Evolutionary conservation across 2,888 invertebrate species (phyloP).

Genomic region (Temnothorax rugatulus): DNA sequence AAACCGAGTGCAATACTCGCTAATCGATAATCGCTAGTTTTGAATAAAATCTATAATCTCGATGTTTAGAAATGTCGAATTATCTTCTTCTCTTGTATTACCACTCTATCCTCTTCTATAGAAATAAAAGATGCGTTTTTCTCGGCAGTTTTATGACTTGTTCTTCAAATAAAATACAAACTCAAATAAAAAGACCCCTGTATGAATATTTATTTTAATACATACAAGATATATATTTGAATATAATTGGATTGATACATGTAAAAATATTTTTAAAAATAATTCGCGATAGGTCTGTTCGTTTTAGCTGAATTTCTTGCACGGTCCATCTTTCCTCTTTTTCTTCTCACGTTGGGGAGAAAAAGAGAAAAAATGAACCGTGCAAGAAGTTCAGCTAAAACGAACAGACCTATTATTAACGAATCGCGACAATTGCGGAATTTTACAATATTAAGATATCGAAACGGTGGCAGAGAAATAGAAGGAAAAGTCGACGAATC

Average conservation of each 20-base stretch:
- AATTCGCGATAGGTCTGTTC: background rate
- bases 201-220: background rate
- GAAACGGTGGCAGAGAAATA: background rate
- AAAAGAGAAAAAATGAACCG: too few species aligned
- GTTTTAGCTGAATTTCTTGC: too few species aligned
- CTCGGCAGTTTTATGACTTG: background rate
- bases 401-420: background rate
- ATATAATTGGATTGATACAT: background rate
- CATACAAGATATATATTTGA: too few species aligned
- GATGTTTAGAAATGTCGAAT: conserved; percentile 35
- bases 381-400: too few species aligned
- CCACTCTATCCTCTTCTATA: background rate
- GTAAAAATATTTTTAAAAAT: background rate
- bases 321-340: too few species aligned
- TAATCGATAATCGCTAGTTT: conserved; percentile 37
- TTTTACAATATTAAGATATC: background rate
- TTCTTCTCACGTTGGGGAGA: too few species aligned
- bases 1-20: conserved; percentile 28
- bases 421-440: background rate
- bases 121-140: conserved; percentile 35
- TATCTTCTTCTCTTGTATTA: conserved; percentile 26
- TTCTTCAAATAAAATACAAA: background rate
- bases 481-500: background rate
- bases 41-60: conserved; percentile 27
- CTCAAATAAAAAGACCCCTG: background rate